Evolutionary conservation across 2,797 vertebrate species (phyloP), one percentile per base, ranked within the genome.

Genomic region (Bradypodion ventrale): DNA sequence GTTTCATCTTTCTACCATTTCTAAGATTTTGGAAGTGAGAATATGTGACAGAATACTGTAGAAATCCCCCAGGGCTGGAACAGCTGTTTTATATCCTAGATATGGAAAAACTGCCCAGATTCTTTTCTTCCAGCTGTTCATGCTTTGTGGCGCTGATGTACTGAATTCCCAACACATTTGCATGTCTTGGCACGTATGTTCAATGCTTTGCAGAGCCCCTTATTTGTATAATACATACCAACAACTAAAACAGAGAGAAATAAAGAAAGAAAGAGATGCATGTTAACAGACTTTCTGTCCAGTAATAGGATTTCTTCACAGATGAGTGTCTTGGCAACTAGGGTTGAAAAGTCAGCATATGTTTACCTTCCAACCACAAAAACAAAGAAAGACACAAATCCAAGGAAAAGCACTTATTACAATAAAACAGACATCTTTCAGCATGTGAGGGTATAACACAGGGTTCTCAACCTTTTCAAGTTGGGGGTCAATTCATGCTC

Each of bases 91-190:
- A 81, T 72, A 81, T 90, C 81, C 76, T 25, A 60, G 77, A 37
- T 49, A 74, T 0, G 7, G 77, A 87, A 73, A 35, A 88, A 85
- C 85, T 49, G 0, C 85, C 82, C 66, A 0, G 1, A 63, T 63
- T 82, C 32, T 74, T 83, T 85, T 70, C 37, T 84, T 91, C 78
- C 85, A 89, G 80, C 52, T 91, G 87, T 87, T 87, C 62, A 66
- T 66, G 83, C 83, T 46, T 65, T 63, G n/a, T 59, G 68, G n/a
- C 59, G 68, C 65, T 29, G 70, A 70, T 87, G 3, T 0, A 27
- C 52, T 73, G 5, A 0, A 59, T 68, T 78, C 60, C 78, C 12
- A 72, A 65, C n/a, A 69, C 0, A 1, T 0, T 1, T 21, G 0
- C 44, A 27, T 29, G 69, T 1, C 23, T n/a, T 72, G 83, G 60